These are phyloP conservation scores for Orchestia grillus DNA, from an alignment of 1,140 invertebrate genomes.

Conservation along the genomic window DNA sequence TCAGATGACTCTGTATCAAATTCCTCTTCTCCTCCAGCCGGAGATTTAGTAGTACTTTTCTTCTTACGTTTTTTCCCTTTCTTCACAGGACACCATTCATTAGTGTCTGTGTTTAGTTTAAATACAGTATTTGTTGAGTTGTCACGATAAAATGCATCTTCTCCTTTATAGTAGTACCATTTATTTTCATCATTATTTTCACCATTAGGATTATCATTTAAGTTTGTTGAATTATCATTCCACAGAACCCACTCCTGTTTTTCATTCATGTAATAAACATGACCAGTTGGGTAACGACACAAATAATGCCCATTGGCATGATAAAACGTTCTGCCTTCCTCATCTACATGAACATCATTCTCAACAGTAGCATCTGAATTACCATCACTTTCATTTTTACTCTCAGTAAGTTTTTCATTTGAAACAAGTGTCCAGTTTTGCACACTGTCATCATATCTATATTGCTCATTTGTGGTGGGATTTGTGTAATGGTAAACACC, in stretches of 20 bases:
- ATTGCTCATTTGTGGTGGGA: slow-evolving; percentile 54
- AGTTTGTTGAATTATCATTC: slow-evolving; percentile 51
- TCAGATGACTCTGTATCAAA: slow-evolving; percentile 65
- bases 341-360: slow-evolving; percentile 59
- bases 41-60: slow-evolving; percentile 57
- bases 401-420: background rate
- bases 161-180: slow-evolving; percentile 78
- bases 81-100: slow-evolving; percentile 74
- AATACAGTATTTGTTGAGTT: slow-evolving; percentile 78
- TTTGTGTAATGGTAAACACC: slow-evolving; percentile 66
- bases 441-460: slow-evolving; percentile 59
- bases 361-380: slow-evolving; percentile 36
- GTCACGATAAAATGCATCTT: slow-evolving; percentile 82
- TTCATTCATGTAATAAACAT: slow-evolving; percentile 66
- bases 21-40: slow-evolving; percentile 58
- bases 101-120: slow-evolving; percentile 77
- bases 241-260: slow-evolving; percentile 65
- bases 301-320: slow-evolving; percentile 64
- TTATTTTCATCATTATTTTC: slow-evolving; percentile 70
- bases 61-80: slow-evolving; percentile 59
- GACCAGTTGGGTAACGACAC: slow-evolving; percentile 62
- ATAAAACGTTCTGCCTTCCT: slow-evolving; percentile 66
- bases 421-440: slow-evolving; percentile 58
- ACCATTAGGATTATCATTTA: background rate
- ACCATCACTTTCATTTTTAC: background rate